Percentiles rank a stretch among this genome's conserved stretches.
Evolutionary conservation across 2,113 vertebrate species (phyloP).

Genomic region (chimpanzee (Pan troglodytes)): NHGRI_mPanTro3-v2.1_pri NC_072407.2:134052001-134052500

Average conservation of each 20-base stretch:
- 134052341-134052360: neutral
- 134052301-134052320: rapidly evolving
- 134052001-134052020: neutral
- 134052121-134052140: neutral
- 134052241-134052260: neutral
- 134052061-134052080: neutral
- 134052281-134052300: neutral
- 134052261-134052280: neutral
- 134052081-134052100: neutral
- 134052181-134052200: neutral
- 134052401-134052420: neutral
- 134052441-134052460: neutral
- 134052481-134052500: neutral
- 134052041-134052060: neutral
- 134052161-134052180: neutral
- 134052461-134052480: neutral
- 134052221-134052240: neutral
- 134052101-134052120: neutral
- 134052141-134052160: neutral
- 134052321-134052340: neutral
- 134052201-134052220: neutral
- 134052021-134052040: rapidly evolving
- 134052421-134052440: neutral
- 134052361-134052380: neutral
- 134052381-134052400: neutral